These are phyloP conservation scores for Paradoxurus hermaphroditus DNA, from an alignment of 2,113 vertebrate genomes.

Conservation along the genomic window DNA sequence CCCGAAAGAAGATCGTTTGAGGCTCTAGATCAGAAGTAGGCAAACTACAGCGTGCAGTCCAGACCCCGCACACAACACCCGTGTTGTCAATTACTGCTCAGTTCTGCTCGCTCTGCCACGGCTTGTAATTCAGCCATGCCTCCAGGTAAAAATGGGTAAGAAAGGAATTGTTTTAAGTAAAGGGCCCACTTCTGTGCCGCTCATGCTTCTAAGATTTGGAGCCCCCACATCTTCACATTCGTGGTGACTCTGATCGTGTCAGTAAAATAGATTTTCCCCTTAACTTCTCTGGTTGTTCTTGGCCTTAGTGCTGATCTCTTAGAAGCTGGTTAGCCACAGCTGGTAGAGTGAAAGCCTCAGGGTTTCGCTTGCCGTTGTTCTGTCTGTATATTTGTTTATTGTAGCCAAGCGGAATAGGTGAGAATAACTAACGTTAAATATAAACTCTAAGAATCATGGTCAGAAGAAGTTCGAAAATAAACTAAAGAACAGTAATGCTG, in stretches of 20 bases:
- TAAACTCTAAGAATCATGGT: not conserved
- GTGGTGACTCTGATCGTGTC: not conserved
- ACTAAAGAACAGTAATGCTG: not conserved
- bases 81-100: not conserved
- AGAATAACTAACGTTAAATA: not conserved
- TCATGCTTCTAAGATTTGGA: too few relatives aligned
- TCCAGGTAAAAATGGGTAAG: not conserved
- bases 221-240: not conserved
- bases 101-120: accelerated
- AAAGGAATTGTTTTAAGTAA: not conserved
- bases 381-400: not conserved
- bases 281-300: not conserved
- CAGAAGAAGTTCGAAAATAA: not conserved
- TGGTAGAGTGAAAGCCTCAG: not conserved
- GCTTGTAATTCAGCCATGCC: not conserved
- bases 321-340: not conserved
- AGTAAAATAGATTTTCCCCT: not conserved
- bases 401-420: not conserved
- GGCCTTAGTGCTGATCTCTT: not conserved
- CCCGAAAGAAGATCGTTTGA: too few relatives aligned
- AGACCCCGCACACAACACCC: not conserved
- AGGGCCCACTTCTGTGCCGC: not conserved
- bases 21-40: not conserved
- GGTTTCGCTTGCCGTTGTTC: not conserved
- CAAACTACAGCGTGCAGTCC: not conserved